Percentiles rank a stretch among this genome's conserved stretches.
These are phyloP conservation scores for Sarcophaga variegata DNA, from an alignment of 2,888 invertebrate species.

Conservation along the genomic window DNA sequence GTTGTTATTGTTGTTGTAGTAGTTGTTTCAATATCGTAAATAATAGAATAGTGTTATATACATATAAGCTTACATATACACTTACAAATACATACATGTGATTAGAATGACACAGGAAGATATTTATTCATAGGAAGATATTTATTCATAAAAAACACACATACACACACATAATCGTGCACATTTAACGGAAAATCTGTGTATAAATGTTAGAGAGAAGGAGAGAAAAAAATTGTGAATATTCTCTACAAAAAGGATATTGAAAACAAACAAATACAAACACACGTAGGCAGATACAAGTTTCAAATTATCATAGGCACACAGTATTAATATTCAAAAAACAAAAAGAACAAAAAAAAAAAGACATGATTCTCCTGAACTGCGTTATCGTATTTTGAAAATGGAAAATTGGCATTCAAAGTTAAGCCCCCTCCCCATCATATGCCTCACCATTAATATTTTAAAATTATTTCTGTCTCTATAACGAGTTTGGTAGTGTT, in stretches of 20 bases:
- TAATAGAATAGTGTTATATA: conserved; percentile 49
- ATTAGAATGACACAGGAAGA: too few species aligned
- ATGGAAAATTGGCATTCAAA: neutral
- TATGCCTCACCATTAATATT: neutral
- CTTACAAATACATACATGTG: neutral
- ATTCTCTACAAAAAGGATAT: conserved; percentile 55
- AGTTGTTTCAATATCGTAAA: conserved; percentile 35
- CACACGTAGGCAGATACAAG: neutral
- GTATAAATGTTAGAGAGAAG: conserved; percentile 30
- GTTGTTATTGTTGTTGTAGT: conserved; percentile 2
- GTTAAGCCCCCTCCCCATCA: neutral
- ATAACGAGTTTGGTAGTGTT: conserved; percentile 13
- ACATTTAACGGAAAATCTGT: conserved; percentile 28
- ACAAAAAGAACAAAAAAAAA: neutral
- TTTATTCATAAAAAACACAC: neutral
- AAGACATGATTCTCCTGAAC: neutral
- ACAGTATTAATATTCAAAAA: conserved; percentile 30
- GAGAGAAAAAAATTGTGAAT: conserved; percentile 29
- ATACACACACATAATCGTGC: neutral
- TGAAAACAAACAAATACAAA: conserved; percentile 17
- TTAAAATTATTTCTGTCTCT: conserved; percentile 4
- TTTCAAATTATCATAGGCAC: neutral
- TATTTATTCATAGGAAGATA: too few species aligned
- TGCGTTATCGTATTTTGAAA: neutral
- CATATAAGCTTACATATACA: neutral